phyloP scores from a whole-genome alignment of 1,140 invertebrate genomes.

The Apis florea region DNA sequence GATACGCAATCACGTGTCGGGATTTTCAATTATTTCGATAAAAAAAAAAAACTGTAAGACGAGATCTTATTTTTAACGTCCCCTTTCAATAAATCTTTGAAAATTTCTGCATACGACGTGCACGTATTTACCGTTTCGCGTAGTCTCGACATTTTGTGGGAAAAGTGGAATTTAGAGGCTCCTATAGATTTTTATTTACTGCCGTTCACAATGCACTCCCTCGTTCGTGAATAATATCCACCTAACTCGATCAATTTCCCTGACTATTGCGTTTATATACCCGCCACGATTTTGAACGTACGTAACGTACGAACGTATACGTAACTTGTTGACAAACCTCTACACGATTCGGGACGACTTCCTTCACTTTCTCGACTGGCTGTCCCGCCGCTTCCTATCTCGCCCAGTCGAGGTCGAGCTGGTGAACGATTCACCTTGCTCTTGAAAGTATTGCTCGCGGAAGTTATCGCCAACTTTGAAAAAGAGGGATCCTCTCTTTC shows the following conservation, averaged over 20 bases:
- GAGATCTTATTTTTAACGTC: background rate
- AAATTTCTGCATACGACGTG: background rate
- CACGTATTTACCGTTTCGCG: background rate
- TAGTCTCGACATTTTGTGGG: background rate
- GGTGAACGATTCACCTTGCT: conserved; percentile 36
- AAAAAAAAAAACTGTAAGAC: background rate
- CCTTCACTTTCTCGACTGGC: conserved; percentile 24
- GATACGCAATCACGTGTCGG: background rate
- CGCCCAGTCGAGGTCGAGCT: background rate
- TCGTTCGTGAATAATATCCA: background rate
- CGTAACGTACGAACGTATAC: background rate
- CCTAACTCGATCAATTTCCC: conserved; percentile 24
- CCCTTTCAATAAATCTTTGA: background rate
- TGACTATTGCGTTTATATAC: background rate
- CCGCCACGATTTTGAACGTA: background rate
- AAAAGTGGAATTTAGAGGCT: background rate
- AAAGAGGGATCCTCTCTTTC: conserved; percentile 4
- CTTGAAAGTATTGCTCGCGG: conserved; percentile 28
- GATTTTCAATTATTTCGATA: background rate
- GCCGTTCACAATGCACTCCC: background rate
- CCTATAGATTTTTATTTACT: background rate
- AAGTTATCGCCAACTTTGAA: conserved; percentile 39
- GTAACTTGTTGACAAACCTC: conserved; percentile 39
- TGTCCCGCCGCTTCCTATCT: conserved; percentile 11
- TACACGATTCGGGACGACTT: conserved; percentile 17